Base-by-base conservation (phyloP, 2,888 invertebrate genomes). In the Apoderus coryli region DNA sequence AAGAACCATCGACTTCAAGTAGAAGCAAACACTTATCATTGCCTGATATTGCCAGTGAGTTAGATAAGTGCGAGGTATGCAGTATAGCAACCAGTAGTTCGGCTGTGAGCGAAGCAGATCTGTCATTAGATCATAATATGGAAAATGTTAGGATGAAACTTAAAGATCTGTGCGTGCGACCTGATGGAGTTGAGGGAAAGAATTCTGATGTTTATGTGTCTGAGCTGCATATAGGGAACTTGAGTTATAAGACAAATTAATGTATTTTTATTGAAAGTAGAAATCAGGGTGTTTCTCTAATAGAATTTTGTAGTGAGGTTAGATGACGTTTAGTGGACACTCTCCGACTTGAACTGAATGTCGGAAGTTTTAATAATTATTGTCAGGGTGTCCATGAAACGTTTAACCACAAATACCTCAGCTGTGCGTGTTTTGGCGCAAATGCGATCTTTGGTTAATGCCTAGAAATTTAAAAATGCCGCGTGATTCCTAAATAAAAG, bases 101-200 rank as follows among this genome's bases (percentile, higher is more conserved):
- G 2, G 59, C 60, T 3, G 57, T 63, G 5, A 64, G 64, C 35
- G 65, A 65, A 44, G 59, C 54, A 36, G 64, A 64, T 38, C 54
- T 56, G 10, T 46, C 43, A 22, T 36, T 52, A 19, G 53, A 53
- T 29, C 53, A 53, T 46, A 67, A 72, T 45, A 60, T 76, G 19
- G 76, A 77, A 47, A 73, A 76, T 42, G 56, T 78, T 6, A 67
- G 73, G 37, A 63, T 72, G 54, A 68, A 74, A 36, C 73, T 79
- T 1, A 71, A 77, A 50, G 76, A 78, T 45, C 58, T 82, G 35
- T 31, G 19, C 6, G 3, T 35, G 11, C 26, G 39, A 7, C 35
- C 39, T 2, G 39, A 35, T 16, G 32, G 15, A 2, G 38, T 42
- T 3, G 45, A 45, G 27, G 45, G 45, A 4, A 43, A 40, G 25